phyloP scores from a whole-genome alignment of 2,113 vertebrate species.

The Percina caprodes region DNA sequence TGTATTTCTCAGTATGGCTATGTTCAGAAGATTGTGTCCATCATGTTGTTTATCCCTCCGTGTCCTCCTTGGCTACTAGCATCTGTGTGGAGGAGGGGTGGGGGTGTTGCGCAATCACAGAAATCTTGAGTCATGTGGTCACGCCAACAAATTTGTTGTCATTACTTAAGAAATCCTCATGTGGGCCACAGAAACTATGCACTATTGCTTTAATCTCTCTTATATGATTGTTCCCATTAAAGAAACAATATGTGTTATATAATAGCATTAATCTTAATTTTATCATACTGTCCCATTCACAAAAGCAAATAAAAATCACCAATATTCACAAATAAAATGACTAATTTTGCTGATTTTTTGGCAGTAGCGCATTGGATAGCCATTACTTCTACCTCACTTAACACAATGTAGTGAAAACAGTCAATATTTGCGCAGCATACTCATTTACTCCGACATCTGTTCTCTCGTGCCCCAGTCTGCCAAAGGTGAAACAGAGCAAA shows the following conservation, averaged over 20 bases:
- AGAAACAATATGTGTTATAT: neutral
- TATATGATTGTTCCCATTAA: too few relatives aligned
- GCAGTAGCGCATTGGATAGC: neutral
- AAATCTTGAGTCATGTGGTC: too few relatives aligned
- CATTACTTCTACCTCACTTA: neutral
- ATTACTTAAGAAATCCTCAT: too few relatives aligned
- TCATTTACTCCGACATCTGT: constrained; percentile 6
- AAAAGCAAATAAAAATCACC: neutral
- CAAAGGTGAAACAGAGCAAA: constrained; percentile 3
- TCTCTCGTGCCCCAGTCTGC: constrained; percentile 10
- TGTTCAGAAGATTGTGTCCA: too few relatives aligned
- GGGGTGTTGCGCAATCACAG: too few relatives aligned
- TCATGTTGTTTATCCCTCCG: too few relatives aligned
- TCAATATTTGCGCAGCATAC: constrained; percentile 16
- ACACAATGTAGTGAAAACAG: constrained; percentile 4
- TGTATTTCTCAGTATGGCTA: too few relatives aligned
- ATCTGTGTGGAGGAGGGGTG: too few relatives aligned
- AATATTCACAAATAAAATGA: neutral
- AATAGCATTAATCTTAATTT: neutral
- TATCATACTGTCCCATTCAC: neutral
- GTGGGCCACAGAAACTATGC: too few relatives aligned
- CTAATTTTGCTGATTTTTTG: neutral
- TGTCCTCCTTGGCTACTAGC: too few relatives aligned
- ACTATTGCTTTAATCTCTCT: too few relatives aligned
- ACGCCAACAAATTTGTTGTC: too few relatives aligned